Evolutionary conservation across 2,113 vertebrate species (phyloP).

Genomic region (Ondatra zibethicus): DNA sequence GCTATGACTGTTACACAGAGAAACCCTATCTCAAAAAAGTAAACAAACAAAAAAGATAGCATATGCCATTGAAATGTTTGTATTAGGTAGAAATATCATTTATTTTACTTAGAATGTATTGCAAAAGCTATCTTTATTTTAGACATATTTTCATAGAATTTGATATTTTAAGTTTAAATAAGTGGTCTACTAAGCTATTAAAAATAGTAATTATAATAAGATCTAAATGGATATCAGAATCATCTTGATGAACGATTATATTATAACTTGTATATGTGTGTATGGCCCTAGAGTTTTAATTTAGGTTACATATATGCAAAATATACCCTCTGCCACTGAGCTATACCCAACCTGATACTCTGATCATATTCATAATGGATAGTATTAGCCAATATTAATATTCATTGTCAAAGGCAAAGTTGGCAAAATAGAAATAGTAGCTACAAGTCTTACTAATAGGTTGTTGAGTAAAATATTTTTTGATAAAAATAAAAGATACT

Average conservation of each 20-base stretch:
- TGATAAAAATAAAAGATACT: background rate
- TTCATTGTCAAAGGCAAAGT: background rate
- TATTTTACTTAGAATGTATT: slow-evolving; percentile 35
- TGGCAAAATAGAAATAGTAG: background rate
- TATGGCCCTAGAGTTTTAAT: background rate
- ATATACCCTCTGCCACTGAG: background rate
- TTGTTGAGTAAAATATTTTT: slow-evolving; percentile 16
- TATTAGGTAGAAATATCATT: background rate
- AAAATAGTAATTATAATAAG: slow-evolving; percentile 41
- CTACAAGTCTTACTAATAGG: background rate
- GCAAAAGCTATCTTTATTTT: slow-evolving; percentile 25
- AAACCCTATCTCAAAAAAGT: no score
- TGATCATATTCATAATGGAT: background rate
- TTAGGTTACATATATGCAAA: background rate
- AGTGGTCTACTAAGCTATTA: background rate
- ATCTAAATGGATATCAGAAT: slow-evolving; percentile 10
- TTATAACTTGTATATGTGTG: background rate
- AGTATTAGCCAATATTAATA: background rate
- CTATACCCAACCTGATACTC: no score
- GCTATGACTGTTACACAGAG: no score
- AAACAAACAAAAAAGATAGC: background rate
- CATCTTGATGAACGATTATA: background rate
- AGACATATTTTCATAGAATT: slow-evolving; percentile 31
- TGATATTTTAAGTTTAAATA: slow-evolving; percentile 29
- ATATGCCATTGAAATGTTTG: background rate